Base-by-base conservation (phyloP, 2,797 vertebrate genomes). In the Gobio occitaniae region DNA sequence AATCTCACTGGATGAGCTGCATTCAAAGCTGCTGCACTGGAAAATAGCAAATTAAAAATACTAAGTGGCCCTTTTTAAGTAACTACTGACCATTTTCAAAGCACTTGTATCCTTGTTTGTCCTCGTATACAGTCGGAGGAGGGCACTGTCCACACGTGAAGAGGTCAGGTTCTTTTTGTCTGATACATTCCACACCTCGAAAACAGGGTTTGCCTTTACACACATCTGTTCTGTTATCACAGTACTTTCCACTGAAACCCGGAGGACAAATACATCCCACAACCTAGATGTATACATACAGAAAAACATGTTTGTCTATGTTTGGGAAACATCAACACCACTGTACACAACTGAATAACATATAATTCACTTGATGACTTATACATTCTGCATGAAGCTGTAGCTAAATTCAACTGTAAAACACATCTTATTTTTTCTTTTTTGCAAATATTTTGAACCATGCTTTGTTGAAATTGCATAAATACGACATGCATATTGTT, bases 21-120 rank as follows among this genome's bases (percentile, higher is more conserved):
- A 25, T 61, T 11, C 25, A 0, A 54, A 70, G 41, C 3, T 17
- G 36, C 12, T 80, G 36, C 21, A 78, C 36, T 25, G 16, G 16
- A 5, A 25, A 11, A 65, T 48, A 44, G 3, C 25, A 4, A 66
- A 44, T 1, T 29, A 36, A 56, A 0, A 52, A 6, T 44, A 65
- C 32, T 29, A 70, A 50, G 17, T 65, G 52, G 78, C 48, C 36
- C 50, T 41, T 79, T 79, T 50, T 13, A 61, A 36, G 74, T 82
- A 47, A 29, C 50, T 79, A 89, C 93, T 72, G 50, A 96, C 96
- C 94, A 13, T 94, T 93, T 52, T 95, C 89, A 83, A 97, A 96
- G 85, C 96, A 97, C 89, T 96, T 97, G 93, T 96, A 95, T 84
- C 96, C 96, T 76, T 90, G 86, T 80, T 90, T 93, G 19, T 86